Evolutionary conservation across 2,888 invertebrate genomes (phyloP).

Genomic region (Cylindroiulus punctatus): DNA sequence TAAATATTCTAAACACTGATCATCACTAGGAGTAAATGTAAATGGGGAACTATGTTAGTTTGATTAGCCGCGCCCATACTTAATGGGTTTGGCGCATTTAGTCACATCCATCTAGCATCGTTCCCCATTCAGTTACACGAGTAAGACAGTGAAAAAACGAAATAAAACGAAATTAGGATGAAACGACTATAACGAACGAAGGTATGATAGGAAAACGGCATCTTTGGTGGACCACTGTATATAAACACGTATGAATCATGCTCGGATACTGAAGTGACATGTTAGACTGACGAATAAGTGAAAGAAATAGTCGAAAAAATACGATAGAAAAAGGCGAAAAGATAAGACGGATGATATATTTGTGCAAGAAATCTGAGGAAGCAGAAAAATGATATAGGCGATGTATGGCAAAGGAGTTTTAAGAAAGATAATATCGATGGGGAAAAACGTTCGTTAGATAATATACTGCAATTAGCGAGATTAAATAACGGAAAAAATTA

Average conservation of each 20-base stretch:
- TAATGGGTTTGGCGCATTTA: neutral
- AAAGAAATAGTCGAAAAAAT: conserved; percentile 11
- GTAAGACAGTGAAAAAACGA: neutral
- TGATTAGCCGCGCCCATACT: neutral
- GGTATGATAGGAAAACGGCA: neutral
- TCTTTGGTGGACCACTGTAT: neutral
- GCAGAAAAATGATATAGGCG: conserved; percentile 22
- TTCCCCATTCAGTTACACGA: neutral
- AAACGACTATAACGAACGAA: no score
- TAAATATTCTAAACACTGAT: neutral
- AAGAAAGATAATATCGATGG: neutral
- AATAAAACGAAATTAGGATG: neutral
- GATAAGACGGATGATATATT: conserved; percentile 21
- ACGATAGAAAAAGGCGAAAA: conserved; percentile 8
- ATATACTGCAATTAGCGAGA: neutral
- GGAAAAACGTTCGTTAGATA: neutral
- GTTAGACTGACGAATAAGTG: neutral
- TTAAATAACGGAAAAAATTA: neutral
- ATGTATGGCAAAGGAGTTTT: neutral
- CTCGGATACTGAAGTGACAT: neutral
- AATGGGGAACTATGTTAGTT: neutral
- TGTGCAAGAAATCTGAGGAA: conserved; percentile 46
- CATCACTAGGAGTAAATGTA: neutral
- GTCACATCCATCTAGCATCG: neutral
- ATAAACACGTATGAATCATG: conserved; percentile 6